A percentile compares a stretch with the other conserved stretches of the same genome.
Evolutionary conservation across 1,140 invertebrate species (phyloP).

Genomic region (Drosophila pallidifrons): DNA sequence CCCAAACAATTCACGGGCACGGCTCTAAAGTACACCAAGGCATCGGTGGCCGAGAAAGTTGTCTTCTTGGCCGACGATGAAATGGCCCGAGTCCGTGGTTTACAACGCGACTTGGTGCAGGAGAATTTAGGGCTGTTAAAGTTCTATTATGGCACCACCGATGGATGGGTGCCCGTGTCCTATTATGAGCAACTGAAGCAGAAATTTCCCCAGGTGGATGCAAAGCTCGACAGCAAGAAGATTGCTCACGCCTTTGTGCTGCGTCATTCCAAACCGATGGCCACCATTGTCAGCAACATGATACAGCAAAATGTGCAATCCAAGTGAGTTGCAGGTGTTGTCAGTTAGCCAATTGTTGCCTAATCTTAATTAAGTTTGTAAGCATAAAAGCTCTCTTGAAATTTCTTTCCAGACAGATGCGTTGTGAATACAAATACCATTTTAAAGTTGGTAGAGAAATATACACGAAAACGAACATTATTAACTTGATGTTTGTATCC

Average conservation of each 20-base stretch:
- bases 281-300: conserved; percentile 86
- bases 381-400: neutral
- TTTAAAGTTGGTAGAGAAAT: neutral
- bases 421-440: neutral
- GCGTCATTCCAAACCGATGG: conserved; percentile 87
- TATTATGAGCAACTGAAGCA: conserved; percentile 88
- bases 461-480: conserved; percentile 6
- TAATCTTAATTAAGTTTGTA: conserved; percentile 41
- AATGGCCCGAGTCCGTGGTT: conserved; percentile 87
- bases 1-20: conserved; percentile 84
- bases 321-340: neutral
- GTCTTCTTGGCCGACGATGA: conserved; percentile 88
- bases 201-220: conserved; percentile 88
- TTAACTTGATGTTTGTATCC: neutral
- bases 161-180: conserved; percentile 90
- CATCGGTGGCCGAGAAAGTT: conserved; percentile 86
- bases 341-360: conserved; percentile 39
- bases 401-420: neutral
- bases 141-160: conserved; percentile 91
- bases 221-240: conserved; percentile 88
- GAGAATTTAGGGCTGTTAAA: conserved; percentile 87
- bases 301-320: conserved; percentile 84
- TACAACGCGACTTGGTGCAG: conserved; percentile 86
- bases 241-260: conserved; percentile 92
- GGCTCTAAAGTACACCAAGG: conserved; percentile 86